These are phyloP conservation scores for Galeopsomyia nigrocyanea DNA, from an alignment of 2,888 invertebrate species.

Conservation along the genomic window DNA sequence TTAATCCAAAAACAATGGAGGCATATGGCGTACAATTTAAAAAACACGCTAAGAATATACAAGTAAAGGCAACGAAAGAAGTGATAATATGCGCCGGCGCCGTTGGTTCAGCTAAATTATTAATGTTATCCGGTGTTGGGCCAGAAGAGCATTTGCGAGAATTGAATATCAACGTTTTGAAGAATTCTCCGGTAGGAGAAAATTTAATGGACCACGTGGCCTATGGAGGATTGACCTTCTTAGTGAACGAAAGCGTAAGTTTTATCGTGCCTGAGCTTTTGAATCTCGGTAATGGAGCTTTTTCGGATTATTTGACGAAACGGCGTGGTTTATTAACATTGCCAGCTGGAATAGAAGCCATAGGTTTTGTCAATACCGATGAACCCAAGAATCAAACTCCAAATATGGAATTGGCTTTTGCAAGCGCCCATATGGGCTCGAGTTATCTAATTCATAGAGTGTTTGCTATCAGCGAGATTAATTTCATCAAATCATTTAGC, in stretches of 20 bases:
- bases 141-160: slow-evolving; percentile 74
- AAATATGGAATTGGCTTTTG: slow-evolving; percentile 79
- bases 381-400: slow-evolving; percentile 70
- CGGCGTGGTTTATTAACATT: slow-evolving; percentile 74
- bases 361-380: slow-evolving; percentile 58
- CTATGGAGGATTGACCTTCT: slow-evolving; percentile 74
- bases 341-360: slow-evolving; percentile 78
- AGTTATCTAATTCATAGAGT: slow-evolving; percentile 61
- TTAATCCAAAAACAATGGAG: slow-evolving; percentile 74
- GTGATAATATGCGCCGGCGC: slow-evolving; percentile 83
- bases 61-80: slow-evolving; percentile 76
- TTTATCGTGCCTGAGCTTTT: slow-evolving; percentile 37
- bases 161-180: slow-evolving; percentile 71
- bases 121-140: slow-evolving; percentile 86
- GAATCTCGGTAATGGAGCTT: slow-evolving; percentile 45
- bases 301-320: slow-evolving; percentile 70
- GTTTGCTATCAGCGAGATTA: slow-evolving; percentile 71
- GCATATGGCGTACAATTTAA: slow-evolving; percentile 80
- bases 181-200: too few relatives aligned
- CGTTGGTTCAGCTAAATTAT: slow-evolving; percentile 82
- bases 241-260: slow-evolving; percentile 69
- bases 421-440: slow-evolving; percentile 74
- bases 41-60: slow-evolving; percentile 68
- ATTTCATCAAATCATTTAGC: slow-evolving; percentile 73
- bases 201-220: slow-evolving; percentile 80